A percentile compares a stretch with the other conserved stretches of the same genome.
Evolutionary conservation across 2,888 invertebrate species (phyloP).

Genomic region (Ophion ellenae): DNA sequence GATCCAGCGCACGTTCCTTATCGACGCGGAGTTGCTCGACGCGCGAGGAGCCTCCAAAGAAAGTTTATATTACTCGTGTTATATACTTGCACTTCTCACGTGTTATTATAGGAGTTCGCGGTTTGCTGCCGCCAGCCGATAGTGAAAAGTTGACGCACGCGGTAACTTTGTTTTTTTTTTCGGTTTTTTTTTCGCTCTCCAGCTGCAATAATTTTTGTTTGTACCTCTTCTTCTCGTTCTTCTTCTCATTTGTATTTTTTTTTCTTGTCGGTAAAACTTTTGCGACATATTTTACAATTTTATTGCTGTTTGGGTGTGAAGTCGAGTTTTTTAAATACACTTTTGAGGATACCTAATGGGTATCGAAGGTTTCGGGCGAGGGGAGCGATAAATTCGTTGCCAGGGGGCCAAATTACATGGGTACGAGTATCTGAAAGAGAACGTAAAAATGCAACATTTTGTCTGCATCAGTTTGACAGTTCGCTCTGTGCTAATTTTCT

Average conservation of each 20-base stretch:
- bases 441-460: too few species aligned
- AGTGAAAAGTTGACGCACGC: slow-evolving; percentile 43
- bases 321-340: neutral
- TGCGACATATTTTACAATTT: neutral
- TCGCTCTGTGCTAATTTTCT: too few species aligned
- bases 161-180: slow-evolving; percentile 6
- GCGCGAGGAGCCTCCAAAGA: slow-evolving; percentile 7
- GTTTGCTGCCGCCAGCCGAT: slow-evolving; percentile 13
- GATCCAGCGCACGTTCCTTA: slow-evolving; percentile 53
- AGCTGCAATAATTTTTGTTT: neutral
- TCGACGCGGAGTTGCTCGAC: slow-evolving; percentile 47
- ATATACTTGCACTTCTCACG: slow-evolving; percentile 23
- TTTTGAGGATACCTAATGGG: neutral
- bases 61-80: neutral
- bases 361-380: neutral
- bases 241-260: neutral
- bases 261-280: neutral
- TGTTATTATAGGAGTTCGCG: slow-evolving; percentile 12
- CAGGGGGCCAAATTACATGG: too few species aligned
- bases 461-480: too few species aligned
- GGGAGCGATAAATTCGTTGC: neutral
- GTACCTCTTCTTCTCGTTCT: neutral
- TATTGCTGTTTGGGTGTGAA: neutral
- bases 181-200: neutral
- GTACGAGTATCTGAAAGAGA: too few species aligned